phyloP scores from a whole-genome alignment of 1,140 invertebrate species.

The Leucophenga varia region DNA sequence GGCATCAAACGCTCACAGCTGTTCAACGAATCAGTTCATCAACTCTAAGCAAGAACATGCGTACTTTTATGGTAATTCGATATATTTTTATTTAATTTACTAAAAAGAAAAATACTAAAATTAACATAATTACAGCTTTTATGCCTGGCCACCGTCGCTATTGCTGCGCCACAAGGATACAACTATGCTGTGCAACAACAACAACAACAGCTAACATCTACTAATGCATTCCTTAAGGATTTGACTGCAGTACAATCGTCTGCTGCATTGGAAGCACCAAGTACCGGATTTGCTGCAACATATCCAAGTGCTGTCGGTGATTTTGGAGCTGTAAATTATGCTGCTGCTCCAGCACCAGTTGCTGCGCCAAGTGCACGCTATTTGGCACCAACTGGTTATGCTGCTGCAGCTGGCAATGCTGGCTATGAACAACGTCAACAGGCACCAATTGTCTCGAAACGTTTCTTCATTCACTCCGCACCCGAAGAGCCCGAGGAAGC shows the following conservation, averaged over 20 bases:
- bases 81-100: too few species aligned
- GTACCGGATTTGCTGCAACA: not conserved
- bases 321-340: not conserved
- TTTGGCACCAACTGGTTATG: slow-evolving; percentile 7
- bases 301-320: not conserved
- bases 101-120: too few species aligned
- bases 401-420: not conserved
- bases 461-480: slow-evolving; percentile 52
- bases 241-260: slow-evolving; percentile 2
- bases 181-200: slow-evolving; percentile 26
- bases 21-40: slow-evolving; percentile 13
- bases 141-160: slow-evolving; percentile 42
- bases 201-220: not conserved
- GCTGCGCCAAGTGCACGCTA: slow-evolving; percentile 1
- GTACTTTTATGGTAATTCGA: slow-evolving; percentile 16
- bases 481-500: slow-evolving; percentile 56
- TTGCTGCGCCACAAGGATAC: slow-evolving; percentile 49
- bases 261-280: not conserved
- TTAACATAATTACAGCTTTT: slow-evolving; percentile 29
- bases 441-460: slow-evolving; percentile 58
- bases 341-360: not conserved
- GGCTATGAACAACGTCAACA: slow-evolving; percentile 1
- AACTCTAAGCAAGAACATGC: slow-evolving; percentile 17
- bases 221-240: not conserved
- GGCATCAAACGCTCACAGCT: slow-evolving; percentile 1